Conservation (phyloP, 2,888 invertebrate species). For the Eupithecia insigniata region DNA sequence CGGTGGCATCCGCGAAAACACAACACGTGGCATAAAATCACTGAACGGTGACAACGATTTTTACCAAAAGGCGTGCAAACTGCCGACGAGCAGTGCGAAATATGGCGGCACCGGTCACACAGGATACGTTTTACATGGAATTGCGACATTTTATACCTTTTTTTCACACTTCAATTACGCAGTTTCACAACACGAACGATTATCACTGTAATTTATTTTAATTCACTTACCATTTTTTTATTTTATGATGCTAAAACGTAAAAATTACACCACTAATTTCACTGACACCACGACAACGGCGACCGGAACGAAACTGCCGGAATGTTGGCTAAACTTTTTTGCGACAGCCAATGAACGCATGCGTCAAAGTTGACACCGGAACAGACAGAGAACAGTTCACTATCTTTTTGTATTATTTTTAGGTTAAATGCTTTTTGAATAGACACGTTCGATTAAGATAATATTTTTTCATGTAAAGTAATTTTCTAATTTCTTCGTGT, state of each 20-base stretch:
- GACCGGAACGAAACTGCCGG: constrained; percentile 82
- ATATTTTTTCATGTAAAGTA: neutral
- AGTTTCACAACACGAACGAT: constrained; percentile 64
- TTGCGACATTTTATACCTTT: constrained; percentile 57
- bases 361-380: constrained; percentile 72
- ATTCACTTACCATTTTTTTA: constrained; percentile 83
- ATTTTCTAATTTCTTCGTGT: neutral
- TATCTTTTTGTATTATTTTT: constrained; percentile 49
- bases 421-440: constrained; percentile 14
- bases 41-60: constrained; percentile 80
- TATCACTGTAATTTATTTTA: constrained; percentile 72
- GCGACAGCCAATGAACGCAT: constrained; percentile 79
- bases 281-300: constrained; percentile 82
- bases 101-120: constrained; percentile 83
- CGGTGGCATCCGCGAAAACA: constrained; percentile 58
- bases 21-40: constrained; percentile 83
- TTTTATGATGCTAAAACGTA: constrained; percentile 78
- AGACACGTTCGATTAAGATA: neutral
- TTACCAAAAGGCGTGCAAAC: constrained; percentile 81
- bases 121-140: constrained; percentile 62
- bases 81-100: constrained; percentile 77
- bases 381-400: constrained; percentile 57
- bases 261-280: constrained; percentile 81
- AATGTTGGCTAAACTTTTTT: constrained; percentile 77
- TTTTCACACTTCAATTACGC: constrained; percentile 53